A percentile compares a stretch with the other conserved stretches of the same genome.
Evolutionary conservation across 2,113 vertebrate species (phyloP).

Genomic region (Aphyosemion australe): DNA sequence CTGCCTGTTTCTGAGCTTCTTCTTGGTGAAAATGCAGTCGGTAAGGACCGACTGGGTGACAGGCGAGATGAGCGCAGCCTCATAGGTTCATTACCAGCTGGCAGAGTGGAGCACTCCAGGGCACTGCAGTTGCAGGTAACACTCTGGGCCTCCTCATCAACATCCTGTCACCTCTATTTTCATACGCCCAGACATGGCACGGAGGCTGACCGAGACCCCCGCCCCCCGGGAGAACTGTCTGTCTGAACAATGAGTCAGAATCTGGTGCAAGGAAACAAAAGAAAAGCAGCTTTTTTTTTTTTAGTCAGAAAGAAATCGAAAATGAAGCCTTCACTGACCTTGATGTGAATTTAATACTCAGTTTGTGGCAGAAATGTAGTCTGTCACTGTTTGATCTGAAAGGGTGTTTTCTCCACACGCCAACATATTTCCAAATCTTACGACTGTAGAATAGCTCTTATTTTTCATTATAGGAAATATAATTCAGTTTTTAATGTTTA

Average conservation of each 20-base stretch:
- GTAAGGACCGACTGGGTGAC: constrained; percentile 53
- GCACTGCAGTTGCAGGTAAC: constrained; percentile 51
- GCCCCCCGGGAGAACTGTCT: constrained; percentile 21
- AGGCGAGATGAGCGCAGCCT: constrained; percentile 42
- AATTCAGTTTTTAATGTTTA: too few species aligned
- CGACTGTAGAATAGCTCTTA: not conserved
- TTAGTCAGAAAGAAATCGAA: constrained; percentile 26
- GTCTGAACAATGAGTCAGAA: constrained; percentile 40
- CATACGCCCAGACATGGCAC: constrained; percentile 38
- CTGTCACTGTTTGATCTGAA: not conserved
- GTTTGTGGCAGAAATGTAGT: not conserved
- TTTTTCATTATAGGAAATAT: not conserved
- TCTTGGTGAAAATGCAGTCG: constrained; percentile 14
- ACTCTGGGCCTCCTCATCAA: constrained; percentile 64
- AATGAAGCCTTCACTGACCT: constrained; percentile 12
- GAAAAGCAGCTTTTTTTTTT: constrained; percentile 14
- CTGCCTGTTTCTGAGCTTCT: constrained; percentile 14
- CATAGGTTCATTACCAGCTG: constrained; percentile 64
- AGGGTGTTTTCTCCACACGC: not conserved
- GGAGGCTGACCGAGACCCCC: constrained; percentile 28
- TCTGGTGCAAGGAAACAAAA: constrained; percentile 18
- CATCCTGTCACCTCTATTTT: constrained; percentile 69
- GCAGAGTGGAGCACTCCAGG: constrained; percentile 51
- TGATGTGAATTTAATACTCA: constrained; percentile 12
- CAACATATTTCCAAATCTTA: too few species aligned